A percentile compares a stretch with the other conserved stretches of the same genome.
These are phyloP conservation scores for Trichonephila clavipes DNA, from an alignment of 1,140 invertebrate species.

Conservation along the genomic window DNA sequence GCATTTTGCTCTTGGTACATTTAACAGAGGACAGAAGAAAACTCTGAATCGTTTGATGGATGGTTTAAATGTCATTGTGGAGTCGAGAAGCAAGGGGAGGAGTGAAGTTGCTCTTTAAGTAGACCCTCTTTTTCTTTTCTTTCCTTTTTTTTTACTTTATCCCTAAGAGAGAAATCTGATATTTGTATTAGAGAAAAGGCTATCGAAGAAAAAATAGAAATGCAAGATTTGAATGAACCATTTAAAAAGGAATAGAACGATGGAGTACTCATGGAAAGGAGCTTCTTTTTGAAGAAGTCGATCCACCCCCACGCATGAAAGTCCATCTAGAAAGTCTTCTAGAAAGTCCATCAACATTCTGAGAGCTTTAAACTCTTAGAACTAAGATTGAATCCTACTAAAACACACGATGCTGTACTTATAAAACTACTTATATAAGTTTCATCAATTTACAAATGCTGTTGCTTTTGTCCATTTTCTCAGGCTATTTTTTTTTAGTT, in stretches of 20 bases:
- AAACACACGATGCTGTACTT: not conserved
- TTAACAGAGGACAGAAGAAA: conserved; percentile 6
- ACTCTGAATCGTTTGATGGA: not conserved
- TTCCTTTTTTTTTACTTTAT: not conserved
- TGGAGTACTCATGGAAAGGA: not conserved
- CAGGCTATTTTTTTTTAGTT: too few species aligned
- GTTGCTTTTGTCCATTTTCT: too few species aligned
- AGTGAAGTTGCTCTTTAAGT: conserved; percentile 4
- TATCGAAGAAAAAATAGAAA: not conserved
- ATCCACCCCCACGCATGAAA: too few species aligned
- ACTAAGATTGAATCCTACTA: not conserved
- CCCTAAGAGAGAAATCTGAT: not conserved
- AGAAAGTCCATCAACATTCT: not conserved
- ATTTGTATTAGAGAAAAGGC: not conserved
- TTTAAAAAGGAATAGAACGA: not conserved
- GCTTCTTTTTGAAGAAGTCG: not conserved
- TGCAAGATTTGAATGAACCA: not conserved
- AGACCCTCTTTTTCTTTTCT: not conserved
- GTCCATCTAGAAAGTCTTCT: not conserved
- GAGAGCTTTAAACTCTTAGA: not conserved
- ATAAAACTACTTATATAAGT: too few species aligned
- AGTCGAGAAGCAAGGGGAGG: not conserved
- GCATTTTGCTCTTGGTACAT: conserved; percentile 43
- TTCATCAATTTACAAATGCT: too few species aligned
- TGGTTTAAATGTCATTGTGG: conserved; percentile 15